Percentiles rank a stretch among this genome's conserved stretches.
These are phyloP conservation scores for Cyprinodon variegatus DNA, from an alignment of 2,113 vertebrate species.

Conservation along the genomic window DNA sequence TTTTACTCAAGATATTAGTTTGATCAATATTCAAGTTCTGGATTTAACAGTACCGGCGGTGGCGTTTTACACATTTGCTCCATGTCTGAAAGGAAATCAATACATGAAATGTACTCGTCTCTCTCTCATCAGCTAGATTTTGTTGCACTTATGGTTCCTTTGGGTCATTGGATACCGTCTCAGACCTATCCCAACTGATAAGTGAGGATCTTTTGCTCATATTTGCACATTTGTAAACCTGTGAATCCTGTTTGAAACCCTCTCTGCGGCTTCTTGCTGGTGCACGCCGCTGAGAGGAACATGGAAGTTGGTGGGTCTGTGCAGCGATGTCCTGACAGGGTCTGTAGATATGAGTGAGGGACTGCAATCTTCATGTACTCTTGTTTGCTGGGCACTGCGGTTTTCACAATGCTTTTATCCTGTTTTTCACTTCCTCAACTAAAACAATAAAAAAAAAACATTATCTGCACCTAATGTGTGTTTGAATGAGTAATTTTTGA, in stretches of 20 bases:
- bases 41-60: not conserved
- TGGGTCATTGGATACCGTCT: conserved; percentile 4
- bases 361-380: conserved; percentile 56
- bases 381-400: conserved; percentile 57
- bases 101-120: conserved; percentile 9
- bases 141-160: conserved; percentile 8
- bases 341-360: conserved; percentile 45
- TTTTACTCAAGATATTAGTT: conserved; percentile 5
- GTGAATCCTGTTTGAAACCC: conserved; percentile 37
- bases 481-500: not conserved
- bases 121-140: not conserved
- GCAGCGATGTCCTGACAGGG: conserved; percentile 20
- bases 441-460: conserved; percentile 57
- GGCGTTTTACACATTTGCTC: not conserved
- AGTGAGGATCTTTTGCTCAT: conserved; percentile 34
- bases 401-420: conserved; percentile 60
- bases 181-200: conserved; percentile 14
- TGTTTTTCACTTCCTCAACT: conserved; percentile 56
- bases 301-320: conserved; percentile 2
- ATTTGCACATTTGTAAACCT: conserved; percentile 63
- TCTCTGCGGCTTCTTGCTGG: conserved; percentile 30
- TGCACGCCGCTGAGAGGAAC: conserved; percentile 7
- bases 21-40: not conserved
- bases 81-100: conserved; percentile 19
- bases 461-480: conserved; percentile 22